Evolutionary conservation across 2,113 vertebrate genomes (phyloP).

Genomic region (Zingel zingel): DNA sequence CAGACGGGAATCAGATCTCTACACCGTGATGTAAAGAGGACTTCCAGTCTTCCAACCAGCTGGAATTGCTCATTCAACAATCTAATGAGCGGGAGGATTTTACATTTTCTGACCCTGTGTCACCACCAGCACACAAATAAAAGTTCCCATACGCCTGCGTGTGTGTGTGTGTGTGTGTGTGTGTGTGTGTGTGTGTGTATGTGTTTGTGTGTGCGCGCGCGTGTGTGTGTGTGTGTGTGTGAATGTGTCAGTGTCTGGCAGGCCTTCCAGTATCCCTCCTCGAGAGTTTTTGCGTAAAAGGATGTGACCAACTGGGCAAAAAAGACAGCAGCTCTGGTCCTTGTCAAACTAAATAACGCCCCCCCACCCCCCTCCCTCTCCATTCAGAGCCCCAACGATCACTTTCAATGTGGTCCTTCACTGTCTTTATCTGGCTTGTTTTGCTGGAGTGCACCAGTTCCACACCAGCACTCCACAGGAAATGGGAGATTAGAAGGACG

Average conservation of each 20-base stretch:
- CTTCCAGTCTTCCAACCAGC: constrained; percentile 37
- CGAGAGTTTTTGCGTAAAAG: constrained; percentile 16
- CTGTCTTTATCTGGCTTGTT: constrained; percentile 11
- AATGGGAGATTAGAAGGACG: constrained; percentile 55
- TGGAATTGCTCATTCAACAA: constrained; percentile 21
- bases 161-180: constrained; percentile 1
- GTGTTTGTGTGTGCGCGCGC: not conserved
- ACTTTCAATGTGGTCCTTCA: constrained; percentile 32
- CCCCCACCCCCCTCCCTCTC: not conserved
- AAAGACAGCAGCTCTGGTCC: constrained; percentile 56
- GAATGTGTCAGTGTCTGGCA: constrained; percentile 54
- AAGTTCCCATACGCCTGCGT: constrained; percentile 29
- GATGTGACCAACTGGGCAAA: constrained; percentile 43
- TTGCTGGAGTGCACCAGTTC: constrained; percentile 53
- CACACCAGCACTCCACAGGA: constrained; percentile 63
- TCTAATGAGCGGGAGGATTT: constrained; percentile 30
- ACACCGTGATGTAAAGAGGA: constrained; percentile 2
- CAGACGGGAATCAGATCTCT: not conserved
- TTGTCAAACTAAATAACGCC: constrained; percentile 53
- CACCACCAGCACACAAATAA: constrained; percentile 7
- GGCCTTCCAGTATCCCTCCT: constrained; percentile 42
- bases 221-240: constrained; percentile 1
- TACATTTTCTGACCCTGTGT: constrained; percentile 48
- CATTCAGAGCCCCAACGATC: constrained; percentile 8
- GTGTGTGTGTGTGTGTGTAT: constrained; percentile 38